Base-by-base conservation (phyloP, 2,113 vertebrate species). In the Leptosomus discolor region DNA sequence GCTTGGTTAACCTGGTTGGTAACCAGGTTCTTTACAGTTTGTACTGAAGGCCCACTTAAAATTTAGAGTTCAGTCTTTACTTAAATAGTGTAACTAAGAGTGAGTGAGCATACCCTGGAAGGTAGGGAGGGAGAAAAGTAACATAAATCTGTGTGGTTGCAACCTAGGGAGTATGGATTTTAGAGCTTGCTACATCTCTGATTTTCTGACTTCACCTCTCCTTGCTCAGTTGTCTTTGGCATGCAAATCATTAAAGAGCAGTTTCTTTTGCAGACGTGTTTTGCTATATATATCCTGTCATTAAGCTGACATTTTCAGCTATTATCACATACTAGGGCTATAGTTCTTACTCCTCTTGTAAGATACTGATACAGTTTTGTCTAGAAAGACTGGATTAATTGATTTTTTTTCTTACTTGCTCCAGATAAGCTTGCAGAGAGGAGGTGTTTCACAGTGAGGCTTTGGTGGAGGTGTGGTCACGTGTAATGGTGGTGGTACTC, bases 361-460 rank as follows among this genome's bases (percentile, higher is more conserved):
- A 64, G 83, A 81, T n/a, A 37, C 15, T 23, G 32, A 37, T 41
- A 46, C 7, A 53, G 10, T 53, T 93, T 68, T 76, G 15, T 77
- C 46, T 79, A 74, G 56, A 57, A 94, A 85, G 53, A 70, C 27
- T 37, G 30, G 53, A 61, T 80, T 70, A 8, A n/a, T 82, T 73
- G 10, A 48, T 7, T 34, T 58, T 45, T 68, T 85, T 64, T 43
- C 98, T 98, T 96, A 99, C 99, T 98, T 39, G 98, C 98, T 98
- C 60, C 95, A 89, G 43, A 99, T 98, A 37, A 99, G 75, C 24
- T 98, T 63, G 97, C 99, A 99, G 92, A 99, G 70, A 0, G 9
- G 21, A 46, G 22, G 54, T 3, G 69, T 64, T 65, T 57, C 3
- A 34, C 79, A 80, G 0, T 39, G 53, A 6, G 50, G 24, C 15